Evolutionary conservation across 2,797 vertebrate species (phyloP), one percentile per base, ranked within the genome.

Genomic region (Adrianichthys oophorus): DNA sequence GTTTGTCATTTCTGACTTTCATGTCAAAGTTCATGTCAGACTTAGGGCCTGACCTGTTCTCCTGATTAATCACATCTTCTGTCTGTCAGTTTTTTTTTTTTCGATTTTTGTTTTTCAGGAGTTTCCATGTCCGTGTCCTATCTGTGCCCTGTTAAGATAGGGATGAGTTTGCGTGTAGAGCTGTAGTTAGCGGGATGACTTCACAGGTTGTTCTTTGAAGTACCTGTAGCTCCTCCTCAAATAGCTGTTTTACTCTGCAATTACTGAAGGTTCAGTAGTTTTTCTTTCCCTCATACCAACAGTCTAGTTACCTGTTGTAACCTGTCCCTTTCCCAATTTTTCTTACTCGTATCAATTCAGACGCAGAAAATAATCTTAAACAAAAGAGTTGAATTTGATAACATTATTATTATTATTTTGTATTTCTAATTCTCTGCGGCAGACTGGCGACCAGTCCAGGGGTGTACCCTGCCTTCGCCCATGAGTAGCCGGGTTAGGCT

Each of bases 261-360:
- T 83, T 74, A 71, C 54, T 55, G 41, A 14, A 41, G 45, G 64
- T 63, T 61, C 50, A 68, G 10, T 59, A 42, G 41, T 17, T 41
- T 57, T 58, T 49, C 73, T 52, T 72, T 37, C 10, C 23, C 45
- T 70, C 26, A 32, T 32, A 52, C 41, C 52, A 42, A 48, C 42
- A 44, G 46, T 47, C 65, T 60, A 26, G 40, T 15, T 17, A 53
- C 73, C 44, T 84, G 84, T 76, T 62, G 40, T 26, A 69, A 76
- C 82, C 48, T 80, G 74, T 41, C 55, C 51, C 47, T 44, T 66
- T 16, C n/a, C 40, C 43, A 41, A 19, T 19, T 7, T 51, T 66
- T 52, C 40, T 71, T 64, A 47, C 54, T 32, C 53, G 8, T 48
- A 24, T 37, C 48, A 41, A 23, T 19, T 18, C 24, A 48, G 18